Base-by-base conservation (phyloP, 2,113 vertebrate species). In the Nettapus auritus region DNA sequence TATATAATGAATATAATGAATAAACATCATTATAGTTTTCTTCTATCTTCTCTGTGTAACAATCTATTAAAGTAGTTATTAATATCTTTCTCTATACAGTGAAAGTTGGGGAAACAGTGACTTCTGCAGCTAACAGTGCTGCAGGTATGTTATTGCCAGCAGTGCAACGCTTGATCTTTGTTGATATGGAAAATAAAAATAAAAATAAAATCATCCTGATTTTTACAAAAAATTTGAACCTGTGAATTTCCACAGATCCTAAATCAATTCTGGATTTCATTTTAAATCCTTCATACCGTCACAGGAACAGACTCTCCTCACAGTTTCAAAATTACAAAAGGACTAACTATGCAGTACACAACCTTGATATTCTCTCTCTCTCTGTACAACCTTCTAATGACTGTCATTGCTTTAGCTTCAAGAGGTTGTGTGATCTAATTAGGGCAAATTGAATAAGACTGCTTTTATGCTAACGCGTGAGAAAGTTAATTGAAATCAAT, bases 401-500 rank as follows among this genome's bases (percentile, higher is more conserved):
- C 82, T 97, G 88, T 90, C 89, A 92, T 93, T 96, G 82, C 94
- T 94, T 97, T 92, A 93, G 73, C 82, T 97, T 46, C 50, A 91
- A 95, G 93, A 95, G 89, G 80, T 95, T 97, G 76, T 91, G 62
- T 97, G 96, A 97, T 97, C 88, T 97, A 96, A 97, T 98, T 97
- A 97, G 76, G 91, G 94, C 50, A 97, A 98, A 98, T 97, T 97
- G 94, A 97, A 95, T 97, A 96, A 96, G 95, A 97, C 92, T 94
- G 89, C 86, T 97, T 97, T 97, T 94, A 96, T 97, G 96, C 96
- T 97, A 98, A 98, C 97, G 85, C 3, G 0, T 94, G 86, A 95
- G 95, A 97, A 97, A 97, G 94, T 97, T 98, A 97, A 98, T 98
- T 98, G 97, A 98, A 98, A 97, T 97, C 96, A 98, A 94, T 97